Evolutionary conservation across 2,797 vertebrate species (phyloP), one percentile per base, ranked within the genome.

Genomic region (Sebastes steindachneri): DNA sequence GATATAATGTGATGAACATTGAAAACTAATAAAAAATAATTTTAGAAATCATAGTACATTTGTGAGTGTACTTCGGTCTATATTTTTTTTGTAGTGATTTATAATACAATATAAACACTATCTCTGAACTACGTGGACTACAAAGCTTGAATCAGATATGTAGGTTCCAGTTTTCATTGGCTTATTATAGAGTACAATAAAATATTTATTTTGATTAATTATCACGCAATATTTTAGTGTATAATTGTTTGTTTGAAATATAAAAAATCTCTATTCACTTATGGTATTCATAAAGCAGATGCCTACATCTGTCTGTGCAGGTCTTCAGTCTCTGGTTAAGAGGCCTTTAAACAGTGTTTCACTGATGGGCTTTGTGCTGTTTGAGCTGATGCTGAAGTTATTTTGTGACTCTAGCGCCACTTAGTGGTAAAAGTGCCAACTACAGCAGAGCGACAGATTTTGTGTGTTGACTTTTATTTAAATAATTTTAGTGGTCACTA

Each of bases 331-430:
- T 73, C 7, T 33, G 28, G 2, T 45, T 3, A 14, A 26, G 45
- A 65, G 74, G 77, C 86, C 87, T 88, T 60, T 6, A 8, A 21
- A 9, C 7, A 31, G n/a, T 0, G 6, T 55, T 11, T 33, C 4
- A 12, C 4, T 6, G 19, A 4, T 23, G 2, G 21, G 3, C 58
- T 64, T 29, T 21, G 31, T 15, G 48, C 11, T 1, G 2, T 15
- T 35, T 26, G 23, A 28, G 9, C 3, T 25, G 4, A 4, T 28
- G 23, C 54, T 33, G 25, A 66, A 41, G 21, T 48, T 71, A 29
- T 31, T 7, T 4, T 85, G 28, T 9, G 85, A 68, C 54, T 85
- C 21, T 89, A 29, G 28, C 62, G 33, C 79, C 91, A 68, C 48
- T 5, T 75, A 25, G 85, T 87, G 93, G 81, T 45, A 0, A 8